phyloP scores from a whole-genome alignment of 1,140 invertebrate genomes.

The Asbolus verrucosus region DNA sequence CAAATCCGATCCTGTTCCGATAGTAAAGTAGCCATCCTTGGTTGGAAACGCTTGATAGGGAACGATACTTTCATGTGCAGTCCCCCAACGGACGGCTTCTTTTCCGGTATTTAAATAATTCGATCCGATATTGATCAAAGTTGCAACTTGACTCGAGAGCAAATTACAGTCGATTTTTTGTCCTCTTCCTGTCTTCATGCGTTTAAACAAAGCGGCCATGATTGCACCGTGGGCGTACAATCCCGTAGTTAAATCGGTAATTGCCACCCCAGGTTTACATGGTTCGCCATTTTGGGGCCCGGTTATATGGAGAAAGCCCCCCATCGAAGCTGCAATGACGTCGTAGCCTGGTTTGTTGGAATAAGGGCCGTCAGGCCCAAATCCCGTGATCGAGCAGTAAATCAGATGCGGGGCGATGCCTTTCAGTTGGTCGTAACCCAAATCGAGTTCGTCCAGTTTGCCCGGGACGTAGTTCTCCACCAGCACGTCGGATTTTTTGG shows the following conservation, averaged over 20 bases:
- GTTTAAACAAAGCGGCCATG: conserved; percentile 87
- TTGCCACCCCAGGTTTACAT: conserved; percentile 92
- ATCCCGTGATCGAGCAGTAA: conserved; percentile 96
- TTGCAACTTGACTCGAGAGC: conserved; percentile 91
- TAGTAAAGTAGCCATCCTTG: conserved; percentile 83
- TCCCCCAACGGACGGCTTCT: conserved; percentile 85
- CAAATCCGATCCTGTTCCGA: conserved; percentile 84
- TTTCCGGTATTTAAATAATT: conserved; percentile 91
- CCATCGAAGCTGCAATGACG: conserved; percentile 93
- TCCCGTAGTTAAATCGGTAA: conserved; percentile 94
- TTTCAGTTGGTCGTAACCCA: conserved; percentile 85
- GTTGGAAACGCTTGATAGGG: conserved; percentile 92
- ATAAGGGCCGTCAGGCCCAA: conserved; percentile 90
- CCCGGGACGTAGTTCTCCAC: conserved; percentile 97
- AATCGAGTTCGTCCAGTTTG: conserved; percentile 79
- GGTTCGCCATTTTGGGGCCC: conserved; percentile 87
- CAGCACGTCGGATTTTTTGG: conserved; percentile 84
- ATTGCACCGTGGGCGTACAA: conserved; percentile 97
- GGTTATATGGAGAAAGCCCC: conserved; percentile 91
- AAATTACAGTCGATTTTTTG: conserved; percentile 96
- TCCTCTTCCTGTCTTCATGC: conserved; percentile 82
- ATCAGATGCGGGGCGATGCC: conserved; percentile 83
- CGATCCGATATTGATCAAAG: conserved; percentile 89
- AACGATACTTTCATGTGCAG: conserved; percentile 93
- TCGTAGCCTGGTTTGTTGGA: conserved; percentile 90